Evolutionary conservation across 2,888 invertebrate species (phyloP), one percentile per base, ranked within the genome.

Genomic region (Allolobophora icterica): DNA sequence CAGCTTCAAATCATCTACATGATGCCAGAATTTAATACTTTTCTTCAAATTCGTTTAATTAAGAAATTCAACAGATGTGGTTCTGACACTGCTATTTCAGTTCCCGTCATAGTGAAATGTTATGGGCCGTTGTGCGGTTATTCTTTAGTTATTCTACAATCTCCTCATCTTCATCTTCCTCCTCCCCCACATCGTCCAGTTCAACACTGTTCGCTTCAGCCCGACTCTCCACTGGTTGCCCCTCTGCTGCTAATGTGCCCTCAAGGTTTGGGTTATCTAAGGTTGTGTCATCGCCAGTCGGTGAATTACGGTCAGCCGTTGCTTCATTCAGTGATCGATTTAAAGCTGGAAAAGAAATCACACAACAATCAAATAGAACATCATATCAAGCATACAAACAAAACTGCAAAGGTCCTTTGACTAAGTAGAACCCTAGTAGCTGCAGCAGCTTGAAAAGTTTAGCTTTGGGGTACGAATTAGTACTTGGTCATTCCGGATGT

Each of bases 151-250:
- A 45, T 42, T 90, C 90, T 30, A 34, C 90, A 33, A 84, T 83
- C 42, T 83, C 42, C 33, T 89, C 91, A n/a, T 89, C 58, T 38
- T 83, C 91, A 19, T 58, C 91, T 35, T 91, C 91, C 34, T 90
- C 90, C 84, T 40, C 90, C 34, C n/a, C 84, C 90, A 40, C 84
- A 83, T 83, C 45, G 21, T 34, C 90, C 83, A 40, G 34, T 84
- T 90, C 91, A 33, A 38, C 90, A 34, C 52, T 83, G 52, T 30
- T 35, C 30, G 90, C 40, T 84, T 71, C 90, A n/a, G 52, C 34
- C 52, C 58, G 58, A 45, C 35, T 89, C 11, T 45, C 89, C 42
- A 83, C 34, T 33, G 71, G n/a, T 71, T 91, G 89, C 30, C 35
- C 58, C 45, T 45, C 91, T 89, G 52, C 89, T 89, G 52, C 89